Conservation (phyloP, 2,113 vertebrate species). For the Alligator sinensis region DNA sequence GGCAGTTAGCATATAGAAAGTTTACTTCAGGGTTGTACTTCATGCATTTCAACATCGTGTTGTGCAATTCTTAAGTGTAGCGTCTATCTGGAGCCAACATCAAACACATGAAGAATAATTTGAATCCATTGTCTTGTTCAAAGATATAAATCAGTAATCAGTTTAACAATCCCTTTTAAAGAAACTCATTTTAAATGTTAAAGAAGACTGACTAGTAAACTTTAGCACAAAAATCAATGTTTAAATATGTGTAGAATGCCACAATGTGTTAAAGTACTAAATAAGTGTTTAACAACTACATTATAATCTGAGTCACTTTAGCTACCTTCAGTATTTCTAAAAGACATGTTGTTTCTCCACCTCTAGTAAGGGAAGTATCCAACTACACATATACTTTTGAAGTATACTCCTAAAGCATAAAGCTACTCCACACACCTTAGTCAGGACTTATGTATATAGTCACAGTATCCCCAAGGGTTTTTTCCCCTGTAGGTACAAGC, state of each 20-base stretch:
- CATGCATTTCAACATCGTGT: neutral
- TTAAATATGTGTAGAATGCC: neutral
- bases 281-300: neutral
- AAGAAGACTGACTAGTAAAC: neutral
- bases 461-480: neutral
- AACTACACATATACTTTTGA: neutral
- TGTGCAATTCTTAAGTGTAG: neutral
- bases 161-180: neutral
- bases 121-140: neutral
- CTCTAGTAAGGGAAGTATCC: neutral
- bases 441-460: neutral
- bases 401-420: neutral
- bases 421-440: accelerated
- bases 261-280: neutral
- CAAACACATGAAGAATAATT: neutral
- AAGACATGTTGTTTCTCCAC: neutral
- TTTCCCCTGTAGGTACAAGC: neutral
- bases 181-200: neutral
- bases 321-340: neutral
- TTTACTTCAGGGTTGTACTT: neutral
- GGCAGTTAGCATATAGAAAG: neutral
- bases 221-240: neutral
- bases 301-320: neutral
- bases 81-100: neutral
- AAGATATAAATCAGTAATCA: neutral